These are phyloP conservation scores for Agelaius tricolor DNA, from an alignment of 2,113 vertebrate species.

Conservation along the genomic window DNA sequence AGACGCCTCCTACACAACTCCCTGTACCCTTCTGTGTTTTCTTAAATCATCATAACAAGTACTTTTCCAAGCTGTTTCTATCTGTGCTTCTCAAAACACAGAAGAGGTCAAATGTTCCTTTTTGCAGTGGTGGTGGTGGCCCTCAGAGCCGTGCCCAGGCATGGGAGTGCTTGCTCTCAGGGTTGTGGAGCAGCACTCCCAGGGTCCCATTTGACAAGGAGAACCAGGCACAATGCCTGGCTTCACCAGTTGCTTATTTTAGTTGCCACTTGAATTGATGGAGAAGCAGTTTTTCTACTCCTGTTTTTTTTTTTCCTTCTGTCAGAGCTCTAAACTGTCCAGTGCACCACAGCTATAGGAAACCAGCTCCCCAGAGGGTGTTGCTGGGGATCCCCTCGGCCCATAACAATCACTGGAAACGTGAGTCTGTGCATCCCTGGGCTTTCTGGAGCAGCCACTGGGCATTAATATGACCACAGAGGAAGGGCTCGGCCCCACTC, in stretches of 20 bases:
- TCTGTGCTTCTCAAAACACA: not conserved
- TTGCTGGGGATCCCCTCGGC: not conserved
- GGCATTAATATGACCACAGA: not conserved
- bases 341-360: not conserved
- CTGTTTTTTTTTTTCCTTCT: not conserved
- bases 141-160: not conserved
- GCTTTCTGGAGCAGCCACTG: not conserved
- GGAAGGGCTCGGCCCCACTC: not conserved
- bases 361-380: not conserved
- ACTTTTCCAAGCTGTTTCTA: not conserved
- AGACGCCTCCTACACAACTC: not conserved
- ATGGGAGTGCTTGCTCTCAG: not conserved
- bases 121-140: not conserved
- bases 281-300: not conserved
- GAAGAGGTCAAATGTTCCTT: not conserved
- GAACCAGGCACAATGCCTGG: not conserved
- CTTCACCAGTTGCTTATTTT: not conserved
- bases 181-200: not conserved
- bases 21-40: not conserved
- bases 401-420: not conserved
- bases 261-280: not conserved
- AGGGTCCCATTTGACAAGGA: not conserved
- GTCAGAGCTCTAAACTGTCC: not conserved
- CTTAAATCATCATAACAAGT: not conserved
- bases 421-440: not conserved